Conservation (phyloP, 2,113 vertebrate species). For the Colossoma macropomum region DNA sequence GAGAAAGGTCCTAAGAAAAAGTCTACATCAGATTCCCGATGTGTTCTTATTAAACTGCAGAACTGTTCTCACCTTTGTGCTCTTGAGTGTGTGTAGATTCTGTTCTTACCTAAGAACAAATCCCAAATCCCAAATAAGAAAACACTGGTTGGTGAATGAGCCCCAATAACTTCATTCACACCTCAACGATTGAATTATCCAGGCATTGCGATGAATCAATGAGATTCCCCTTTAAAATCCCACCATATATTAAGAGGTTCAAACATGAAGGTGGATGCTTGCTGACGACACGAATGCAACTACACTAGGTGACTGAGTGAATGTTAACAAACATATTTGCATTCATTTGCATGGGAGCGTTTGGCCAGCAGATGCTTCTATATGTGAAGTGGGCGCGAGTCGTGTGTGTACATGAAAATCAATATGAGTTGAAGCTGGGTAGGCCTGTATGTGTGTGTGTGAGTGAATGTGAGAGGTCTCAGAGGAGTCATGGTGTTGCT, state of each 20-base stretch:
- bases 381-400: slow-evolving; percentile 16
- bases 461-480: slow-evolving; percentile 39
- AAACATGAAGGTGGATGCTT: background rate
- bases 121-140: too few relatives aligned
- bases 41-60: too few relatives aligned
- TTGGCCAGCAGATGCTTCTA: background rate
- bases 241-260: background rate
- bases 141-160: too few relatives aligned
- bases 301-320: slow-evolving; percentile 1
- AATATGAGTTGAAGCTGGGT: slow-evolving; percentile 10
- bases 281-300: background rate
- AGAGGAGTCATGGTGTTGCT: slow-evolving; percentile 39
- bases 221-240: too few relatives aligned
- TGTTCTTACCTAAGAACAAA: too few relatives aligned
- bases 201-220: too few relatives aligned
- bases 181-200: too few relatives aligned
- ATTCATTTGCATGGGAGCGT: slow-evolving; percentile 25
- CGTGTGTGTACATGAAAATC: slow-evolving; percentile 18
- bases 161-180: too few relatives aligned
- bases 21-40: too few relatives aligned
- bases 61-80: too few relatives aligned
- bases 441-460: slow-evolving; percentile 26
- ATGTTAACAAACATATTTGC: slow-evolving; percentile 33
- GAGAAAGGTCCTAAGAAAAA: too few relatives aligned
- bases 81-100: too few relatives aligned